Evolutionary conservation across 1,140 invertebrate species (phyloP).

Genomic region (Neodiprion pinetum): DNA sequence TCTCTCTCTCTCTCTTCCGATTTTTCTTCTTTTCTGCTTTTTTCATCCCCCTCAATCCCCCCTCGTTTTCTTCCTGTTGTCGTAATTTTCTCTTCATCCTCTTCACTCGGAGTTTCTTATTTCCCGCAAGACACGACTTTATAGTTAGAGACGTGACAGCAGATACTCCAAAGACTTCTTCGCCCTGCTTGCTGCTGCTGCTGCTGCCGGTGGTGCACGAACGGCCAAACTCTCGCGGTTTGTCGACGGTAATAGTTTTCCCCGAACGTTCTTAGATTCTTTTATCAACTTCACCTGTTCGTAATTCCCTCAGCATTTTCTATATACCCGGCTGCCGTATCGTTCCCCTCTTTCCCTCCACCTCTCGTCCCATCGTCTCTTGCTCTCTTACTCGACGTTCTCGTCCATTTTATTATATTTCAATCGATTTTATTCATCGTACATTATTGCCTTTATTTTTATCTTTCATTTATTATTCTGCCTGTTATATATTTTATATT

Average conservation of each 20-base stretch:
- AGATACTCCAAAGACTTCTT: neutral
- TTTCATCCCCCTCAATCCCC: too few relatives aligned
- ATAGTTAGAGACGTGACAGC: constrained; percentile 7
- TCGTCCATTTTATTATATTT: too few relatives aligned
- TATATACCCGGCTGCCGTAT: neutral
- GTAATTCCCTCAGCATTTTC: neutral
- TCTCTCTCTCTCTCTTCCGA: neutral
- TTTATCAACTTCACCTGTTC: neutral
- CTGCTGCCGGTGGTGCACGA: too few relatives aligned
- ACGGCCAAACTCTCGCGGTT: neutral
- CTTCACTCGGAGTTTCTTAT: neutral
- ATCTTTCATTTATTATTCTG: too few relatives aligned
- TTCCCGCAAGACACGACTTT: constrained; percentile 6
- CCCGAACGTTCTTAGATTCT: neutral
- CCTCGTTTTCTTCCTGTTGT: too few relatives aligned
- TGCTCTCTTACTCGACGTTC: too few relatives aligned
- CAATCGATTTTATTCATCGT: too few relatives aligned
- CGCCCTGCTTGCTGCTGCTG: too few relatives aligned
- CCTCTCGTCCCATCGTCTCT: neutral
- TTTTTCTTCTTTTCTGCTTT: neutral
- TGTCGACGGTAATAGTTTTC: constrained; percentile 1
- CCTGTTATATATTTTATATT: too few relatives aligned
- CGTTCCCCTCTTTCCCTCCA: neutral
- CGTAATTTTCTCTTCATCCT: too few relatives aligned
- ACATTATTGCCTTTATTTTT: too few relatives aligned